phyloP scores from a whole-genome alignment of 2,888 invertebrate genomes.

The Sesamia inferens region DNA sequence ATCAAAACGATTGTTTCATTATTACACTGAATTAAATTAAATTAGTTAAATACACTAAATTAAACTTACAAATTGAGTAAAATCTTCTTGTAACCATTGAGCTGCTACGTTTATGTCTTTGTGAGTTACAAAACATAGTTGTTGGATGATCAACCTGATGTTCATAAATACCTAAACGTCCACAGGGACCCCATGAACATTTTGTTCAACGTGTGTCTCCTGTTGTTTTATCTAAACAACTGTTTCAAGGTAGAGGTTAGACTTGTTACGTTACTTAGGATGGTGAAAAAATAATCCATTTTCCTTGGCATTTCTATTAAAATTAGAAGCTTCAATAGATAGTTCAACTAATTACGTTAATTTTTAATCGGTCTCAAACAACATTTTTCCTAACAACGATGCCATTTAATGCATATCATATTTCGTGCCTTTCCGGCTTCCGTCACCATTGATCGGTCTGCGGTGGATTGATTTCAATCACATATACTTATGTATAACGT shows the following conservation, averaged over 20 bases:
- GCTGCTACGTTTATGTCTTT: no score
- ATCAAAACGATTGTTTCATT: no score
- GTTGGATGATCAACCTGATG: background rate
- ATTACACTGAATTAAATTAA: no score
- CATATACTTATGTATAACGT: background rate
- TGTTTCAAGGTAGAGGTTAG: no score
- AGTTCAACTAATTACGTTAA: background rate
- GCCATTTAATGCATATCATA: background rate
- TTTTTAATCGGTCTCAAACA: background rate
- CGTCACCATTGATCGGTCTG: background rate
- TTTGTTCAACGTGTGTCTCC: no score
- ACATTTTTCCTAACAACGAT: background rate
- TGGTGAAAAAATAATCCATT: background rate
- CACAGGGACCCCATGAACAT: no score
- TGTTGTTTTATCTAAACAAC: no score
- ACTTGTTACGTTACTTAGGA: background rate
- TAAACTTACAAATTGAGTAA: no score
- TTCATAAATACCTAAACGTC: no score
- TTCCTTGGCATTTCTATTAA: background rate
- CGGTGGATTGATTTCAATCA: background rate
- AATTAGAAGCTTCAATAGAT: background rate
- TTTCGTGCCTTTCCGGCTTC: background rate
- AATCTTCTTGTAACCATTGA: no score
- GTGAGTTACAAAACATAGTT: background rate
- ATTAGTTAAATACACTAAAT: no score